Conservation (phyloP, 2,888 invertebrate genomes). For the Helleia helle region DNA sequence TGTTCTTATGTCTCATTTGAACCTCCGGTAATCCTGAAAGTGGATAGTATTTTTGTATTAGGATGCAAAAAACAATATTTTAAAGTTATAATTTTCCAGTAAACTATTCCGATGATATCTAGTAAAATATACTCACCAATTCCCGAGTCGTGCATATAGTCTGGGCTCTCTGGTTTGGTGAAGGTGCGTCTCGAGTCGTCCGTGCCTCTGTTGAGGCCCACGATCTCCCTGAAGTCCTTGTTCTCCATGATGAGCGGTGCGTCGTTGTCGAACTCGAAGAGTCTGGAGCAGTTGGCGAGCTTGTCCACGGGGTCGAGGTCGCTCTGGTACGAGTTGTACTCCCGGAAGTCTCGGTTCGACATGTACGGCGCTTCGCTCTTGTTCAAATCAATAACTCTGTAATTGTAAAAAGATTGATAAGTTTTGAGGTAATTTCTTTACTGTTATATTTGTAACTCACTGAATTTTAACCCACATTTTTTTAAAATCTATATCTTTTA, state of each 20-base stretch:
- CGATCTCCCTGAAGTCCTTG: slow-evolving; percentile 62
- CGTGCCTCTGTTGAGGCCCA: slow-evolving; percentile 63
- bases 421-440: no score
- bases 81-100: background rate
- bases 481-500: no score
- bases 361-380: slow-evolving; percentile 58
- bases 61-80: slow-evolving; percentile 2
- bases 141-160: slow-evolving; percentile 68
- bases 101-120: background rate
- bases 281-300: slow-evolving; percentile 55
- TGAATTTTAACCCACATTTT: no score
- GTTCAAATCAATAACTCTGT: slow-evolving; percentile 68
- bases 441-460: no score
- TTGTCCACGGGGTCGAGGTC: slow-evolving; percentile 61
- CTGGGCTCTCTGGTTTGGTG: slow-evolving; percentile 64
- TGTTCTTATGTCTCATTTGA: slow-evolving; percentile 63
- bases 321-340: slow-evolving; percentile 44
- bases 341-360: slow-evolving; percentile 51
- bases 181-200: slow-evolving; percentile 67
- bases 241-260: slow-evolving; percentile 66
- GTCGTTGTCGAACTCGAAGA: slow-evolving; percentile 76
- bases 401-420: slow-evolving; percentile 22
- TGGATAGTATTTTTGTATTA: background rate
- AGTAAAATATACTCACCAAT: slow-evolving; percentile 41
- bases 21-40: slow-evolving; percentile 58